These are phyloP conservation scores for Valencia hispanica DNA, from an alignment of 2,797 vertebrate genomes.

Conservation along the genomic window DNA sequence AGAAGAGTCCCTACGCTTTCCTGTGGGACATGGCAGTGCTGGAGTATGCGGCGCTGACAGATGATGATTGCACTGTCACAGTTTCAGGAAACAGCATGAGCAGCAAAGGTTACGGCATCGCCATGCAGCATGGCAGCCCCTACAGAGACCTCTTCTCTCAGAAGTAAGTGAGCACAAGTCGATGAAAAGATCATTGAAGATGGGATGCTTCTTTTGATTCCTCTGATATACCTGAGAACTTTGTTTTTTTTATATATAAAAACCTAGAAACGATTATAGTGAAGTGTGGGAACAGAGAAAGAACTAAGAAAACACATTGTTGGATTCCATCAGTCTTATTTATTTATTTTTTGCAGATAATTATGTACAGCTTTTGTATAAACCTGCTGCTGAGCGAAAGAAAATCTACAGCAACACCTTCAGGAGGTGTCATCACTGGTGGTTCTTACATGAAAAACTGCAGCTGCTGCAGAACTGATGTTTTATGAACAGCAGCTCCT, in stretches of 20 bases:
- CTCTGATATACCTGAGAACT: not conserved
- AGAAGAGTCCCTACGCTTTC: constrained; percentile 91
- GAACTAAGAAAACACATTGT: too few species aligned
- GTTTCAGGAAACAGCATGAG: constrained; percentile 92
- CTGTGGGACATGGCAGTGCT: constrained; percentile 97
- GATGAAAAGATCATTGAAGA: not conserved
- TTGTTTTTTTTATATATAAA: too few species aligned
- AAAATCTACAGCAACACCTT: not conserved
- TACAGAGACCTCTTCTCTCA: constrained; percentile 98
- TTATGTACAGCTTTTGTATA: not conserved
- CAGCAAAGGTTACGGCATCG: constrained; percentile 96
- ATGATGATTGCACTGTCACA: constrained; percentile 93
- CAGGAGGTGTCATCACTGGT: not conserved
- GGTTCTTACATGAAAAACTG: not conserved
- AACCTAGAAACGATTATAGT: too few species aligned
- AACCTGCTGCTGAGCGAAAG: not conserved
- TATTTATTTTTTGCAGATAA: too few species aligned
- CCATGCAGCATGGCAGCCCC: constrained; percentile 97
- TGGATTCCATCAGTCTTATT: not conserved
- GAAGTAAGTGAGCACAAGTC: constrained; percentile 82
- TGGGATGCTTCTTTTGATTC: not conserved
- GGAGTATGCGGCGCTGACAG: constrained; percentile 94
- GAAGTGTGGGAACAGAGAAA: too few species aligned
- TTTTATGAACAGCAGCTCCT: not conserved
- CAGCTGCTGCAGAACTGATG: not conserved